Percentiles rank a stretch among this genome's conserved stretches.
phyloP scores from a whole-genome alignment of 2,797 vertebrate species.

The Poeciliopsis presidionis region DNA sequence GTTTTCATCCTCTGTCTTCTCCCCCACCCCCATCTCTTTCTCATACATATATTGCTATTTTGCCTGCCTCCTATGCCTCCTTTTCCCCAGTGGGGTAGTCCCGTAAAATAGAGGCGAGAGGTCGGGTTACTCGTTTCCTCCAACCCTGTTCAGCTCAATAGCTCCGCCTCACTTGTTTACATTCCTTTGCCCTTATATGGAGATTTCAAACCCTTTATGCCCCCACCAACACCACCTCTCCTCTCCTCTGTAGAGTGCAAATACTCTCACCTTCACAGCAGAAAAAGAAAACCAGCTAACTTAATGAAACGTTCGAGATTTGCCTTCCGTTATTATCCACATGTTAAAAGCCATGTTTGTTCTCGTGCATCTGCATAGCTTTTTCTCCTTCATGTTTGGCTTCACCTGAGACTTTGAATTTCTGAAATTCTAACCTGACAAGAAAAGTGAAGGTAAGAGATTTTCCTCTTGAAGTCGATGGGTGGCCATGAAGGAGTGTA shows the following conservation, averaged over 20 bases:
- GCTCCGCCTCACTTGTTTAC: conserved; percentile 87
- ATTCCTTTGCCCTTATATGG: conserved; percentile 85
- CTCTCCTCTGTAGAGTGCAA: conserved; percentile 68
- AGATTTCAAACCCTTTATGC: conserved; percentile 66
- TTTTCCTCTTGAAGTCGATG: conserved; percentile 30
- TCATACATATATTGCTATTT: conserved; percentile 31
- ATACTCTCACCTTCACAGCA: conserved; percentile 74
- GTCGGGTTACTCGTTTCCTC: conserved; percentile 80
- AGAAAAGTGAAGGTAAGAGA: conserved; percentile 65
- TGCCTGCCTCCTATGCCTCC: conserved; percentile 10
- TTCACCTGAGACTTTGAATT: conserved; percentile 28
- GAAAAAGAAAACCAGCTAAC: conserved; percentile 62
- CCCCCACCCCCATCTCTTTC: conserved; percentile 18
- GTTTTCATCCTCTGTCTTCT: conserved; percentile 71
- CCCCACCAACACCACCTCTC: conserved; percentile 41
- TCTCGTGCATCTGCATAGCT: conserved; percentile 2
- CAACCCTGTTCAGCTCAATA: conserved; percentile 60
- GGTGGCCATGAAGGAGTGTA: conserved; percentile 10
- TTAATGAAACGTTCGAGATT: conserved; percentile 46
- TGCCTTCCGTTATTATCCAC: conserved; percentile 54
- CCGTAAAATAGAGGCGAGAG: conserved; percentile 64
- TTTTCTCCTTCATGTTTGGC: conserved; percentile 16
- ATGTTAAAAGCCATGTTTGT: conserved; percentile 36
- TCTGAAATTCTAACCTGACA: conserved; percentile 50
- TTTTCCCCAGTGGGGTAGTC: conserved; percentile 66